Conservation (phyloP, 2,797 vertebrate genomes). For the Ara ararauna region DNA sequence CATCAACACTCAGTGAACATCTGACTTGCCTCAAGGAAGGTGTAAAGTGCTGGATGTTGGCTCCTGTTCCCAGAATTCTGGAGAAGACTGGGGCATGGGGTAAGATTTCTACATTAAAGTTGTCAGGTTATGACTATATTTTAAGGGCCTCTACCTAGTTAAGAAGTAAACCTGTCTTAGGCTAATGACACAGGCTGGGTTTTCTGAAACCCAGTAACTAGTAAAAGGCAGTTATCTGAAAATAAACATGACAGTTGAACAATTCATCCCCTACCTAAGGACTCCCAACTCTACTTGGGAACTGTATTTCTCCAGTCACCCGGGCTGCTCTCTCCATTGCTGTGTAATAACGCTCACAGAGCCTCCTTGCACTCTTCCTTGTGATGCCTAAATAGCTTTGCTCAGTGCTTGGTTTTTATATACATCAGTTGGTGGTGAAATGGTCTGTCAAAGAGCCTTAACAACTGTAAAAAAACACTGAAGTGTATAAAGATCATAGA, state of each 20-base stretch:
- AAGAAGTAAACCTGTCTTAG: neutral
- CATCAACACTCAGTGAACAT: neutral
- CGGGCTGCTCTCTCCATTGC: neutral
- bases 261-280: neutral
- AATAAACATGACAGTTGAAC: neutral
- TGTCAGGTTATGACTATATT: neutral
- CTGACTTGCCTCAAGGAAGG: neutral
- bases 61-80: neutral
- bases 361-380: neutral
- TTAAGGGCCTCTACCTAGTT: neutral
- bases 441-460: neutral
- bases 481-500: neutral
- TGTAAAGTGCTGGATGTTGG: neutral
- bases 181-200: neutral
- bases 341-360: neutral
- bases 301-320: neutral
- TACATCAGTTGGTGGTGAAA: neutral
- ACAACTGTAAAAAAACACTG: neutral
- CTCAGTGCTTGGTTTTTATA: neutral
- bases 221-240: neutral
- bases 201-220: neutral
- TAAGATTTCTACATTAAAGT: neutral
- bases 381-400: neutral
- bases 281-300: neutral
- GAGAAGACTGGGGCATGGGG: accelerated